A percentile compares a stretch with the other conserved stretches of the same genome.
phyloP scores from a whole-genome alignment of 2,113 vertebrate genomes.

The Rhinogobius similis region DNA sequence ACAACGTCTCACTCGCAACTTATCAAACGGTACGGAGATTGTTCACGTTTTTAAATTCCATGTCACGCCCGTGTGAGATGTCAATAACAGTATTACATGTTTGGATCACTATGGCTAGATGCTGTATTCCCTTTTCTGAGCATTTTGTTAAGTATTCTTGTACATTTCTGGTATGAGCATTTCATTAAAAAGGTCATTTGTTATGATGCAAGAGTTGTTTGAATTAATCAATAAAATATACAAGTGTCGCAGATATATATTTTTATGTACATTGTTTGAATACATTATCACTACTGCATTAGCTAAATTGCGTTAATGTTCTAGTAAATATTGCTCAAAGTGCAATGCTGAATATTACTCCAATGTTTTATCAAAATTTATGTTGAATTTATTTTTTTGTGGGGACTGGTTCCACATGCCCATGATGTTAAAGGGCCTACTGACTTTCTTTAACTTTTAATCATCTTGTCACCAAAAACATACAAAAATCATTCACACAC shows the following conservation, averaged over 20 bases:
- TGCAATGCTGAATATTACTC: too few species aligned
- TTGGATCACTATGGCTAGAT: constrained; percentile 62
- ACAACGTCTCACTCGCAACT: constrained; percentile 37
- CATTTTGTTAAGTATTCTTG: constrained; percentile 73
- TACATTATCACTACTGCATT: too few species aligned
- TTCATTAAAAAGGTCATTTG: constrained; percentile 55
- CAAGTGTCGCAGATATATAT: constrained; percentile 29
- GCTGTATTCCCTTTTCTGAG: constrained; percentile 69
- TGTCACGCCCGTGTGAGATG: constrained; percentile 69
- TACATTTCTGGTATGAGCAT: constrained; percentile 63
- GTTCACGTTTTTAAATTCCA: constrained; percentile 49
- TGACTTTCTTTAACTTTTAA: too few species aligned
- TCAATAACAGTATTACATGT: constrained; percentile 72
- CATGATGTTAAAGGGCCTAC: too few species aligned
- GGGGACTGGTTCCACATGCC: too few species aligned
- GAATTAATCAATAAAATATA: constrained; percentile 67
- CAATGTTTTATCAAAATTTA: too few species aligned
- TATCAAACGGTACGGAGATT: constrained; percentile 46
- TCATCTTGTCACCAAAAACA: too few species aligned
- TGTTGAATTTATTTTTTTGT: too few species aligned
- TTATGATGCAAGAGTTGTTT: constrained; percentile 56
- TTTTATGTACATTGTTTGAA: neutral
- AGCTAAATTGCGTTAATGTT: too few species aligned
- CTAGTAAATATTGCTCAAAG: too few species aligned
- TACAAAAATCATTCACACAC: too few species aligned